Conservation (phyloP, 37 sponge, comb jelly and placozoan genomes). For the Tethya wilhelma region DNA sequence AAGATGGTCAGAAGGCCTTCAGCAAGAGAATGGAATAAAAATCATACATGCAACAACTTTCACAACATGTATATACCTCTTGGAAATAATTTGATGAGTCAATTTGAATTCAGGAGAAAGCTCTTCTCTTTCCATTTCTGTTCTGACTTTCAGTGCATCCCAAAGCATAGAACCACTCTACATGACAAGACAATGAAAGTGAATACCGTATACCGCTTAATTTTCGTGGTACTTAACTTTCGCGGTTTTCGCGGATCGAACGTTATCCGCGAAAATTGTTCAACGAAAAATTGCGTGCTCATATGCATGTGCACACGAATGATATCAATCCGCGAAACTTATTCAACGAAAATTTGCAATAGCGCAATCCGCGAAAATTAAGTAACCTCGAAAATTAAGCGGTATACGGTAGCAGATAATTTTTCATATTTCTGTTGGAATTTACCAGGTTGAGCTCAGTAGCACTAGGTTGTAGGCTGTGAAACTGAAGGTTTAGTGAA, state of each 20-base stretch:
- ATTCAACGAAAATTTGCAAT: too few species aligned
- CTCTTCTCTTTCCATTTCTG: slow-evolving; percentile 47
- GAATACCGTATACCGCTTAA: too few species aligned
- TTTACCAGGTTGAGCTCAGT: slow-evolving; percentile 59
- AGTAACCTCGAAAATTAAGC: too few species aligned
- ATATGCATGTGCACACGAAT: too few species aligned
- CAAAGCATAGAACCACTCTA: slow-evolving; percentile 49
- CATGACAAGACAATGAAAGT: neutral
- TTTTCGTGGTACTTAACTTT: too few species aligned
- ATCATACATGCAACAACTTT: neutral
- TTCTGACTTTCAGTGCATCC: slow-evolving; percentile 52
- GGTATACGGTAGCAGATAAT: too few species aligned
- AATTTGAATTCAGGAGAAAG: slow-evolving; percentile 76
- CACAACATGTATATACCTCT: slow-evolving; percentile 38
- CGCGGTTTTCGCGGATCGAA: too few species aligned
- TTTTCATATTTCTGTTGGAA: neutral
- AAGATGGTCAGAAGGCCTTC: slow-evolving; percentile 56
- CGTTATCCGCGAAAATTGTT: too few species aligned
- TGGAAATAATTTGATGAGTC: slow-evolving; percentile 56
- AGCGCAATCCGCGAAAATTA: too few species aligned
- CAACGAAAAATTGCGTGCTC: too few species aligned
- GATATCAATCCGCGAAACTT: too few species aligned
- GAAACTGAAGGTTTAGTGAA: slow-evolving; percentile 56
- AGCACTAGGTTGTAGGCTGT: slow-evolving; percentile 56
- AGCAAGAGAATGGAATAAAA: neutral